phyloP scores from a whole-genome alignment of 2,888 invertebrate species.

The Trissolcus japonicus region DNA sequence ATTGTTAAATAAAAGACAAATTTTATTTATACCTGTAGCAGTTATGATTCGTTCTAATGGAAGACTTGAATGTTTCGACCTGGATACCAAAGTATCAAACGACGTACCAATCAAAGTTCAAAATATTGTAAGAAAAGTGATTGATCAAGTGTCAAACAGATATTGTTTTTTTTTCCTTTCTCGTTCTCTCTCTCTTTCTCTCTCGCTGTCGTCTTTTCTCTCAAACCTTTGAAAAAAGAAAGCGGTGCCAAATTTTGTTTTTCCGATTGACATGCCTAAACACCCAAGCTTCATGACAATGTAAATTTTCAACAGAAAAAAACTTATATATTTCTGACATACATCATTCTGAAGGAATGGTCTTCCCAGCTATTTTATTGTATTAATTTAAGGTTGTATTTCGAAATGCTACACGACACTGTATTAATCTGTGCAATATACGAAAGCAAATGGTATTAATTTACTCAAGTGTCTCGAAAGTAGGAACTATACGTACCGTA shows the following conservation, averaged over 20 bases:
- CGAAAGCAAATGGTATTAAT: slow-evolving; percentile 52
- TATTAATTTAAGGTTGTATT: slow-evolving; percentile 51
- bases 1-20: too few relatives aligned
- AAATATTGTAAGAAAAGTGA: slow-evolving; percentile 25
- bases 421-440: slow-evolving; percentile 55
- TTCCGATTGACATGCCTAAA: slow-evolving; percentile 61
- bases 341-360: slow-evolving; percentile 28
- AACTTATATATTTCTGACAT: slow-evolving; percentile 31
- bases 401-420: slow-evolving; percentile 53
- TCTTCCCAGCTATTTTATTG: slow-evolving; percentile 49
- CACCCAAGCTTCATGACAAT: slow-evolving; percentile 35
- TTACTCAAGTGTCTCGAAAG: slow-evolving; percentile 48
- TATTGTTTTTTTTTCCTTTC: too few relatives aligned
- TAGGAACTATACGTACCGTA: slow-evolving; percentile 29
- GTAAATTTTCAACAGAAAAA: slow-evolving; percentile 21
- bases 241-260: slow-evolving; percentile 61
- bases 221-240: not conserved
- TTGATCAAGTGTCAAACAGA: slow-evolving; percentile 66
- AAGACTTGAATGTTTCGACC: too few relatives aligned
- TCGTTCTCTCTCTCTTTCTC: too few relatives aligned
- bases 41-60: too few relatives aligned
- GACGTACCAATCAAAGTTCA: slow-evolving; percentile 27
- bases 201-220: too few relatives aligned
- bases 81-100: slow-evolving; percentile 4
- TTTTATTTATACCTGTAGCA: too few relatives aligned